These are phyloP conservation scores for Dolichopus griseipennis DNA, from an alignment of 2,888 invertebrate genomes.

Conservation along the genomic window DNA sequence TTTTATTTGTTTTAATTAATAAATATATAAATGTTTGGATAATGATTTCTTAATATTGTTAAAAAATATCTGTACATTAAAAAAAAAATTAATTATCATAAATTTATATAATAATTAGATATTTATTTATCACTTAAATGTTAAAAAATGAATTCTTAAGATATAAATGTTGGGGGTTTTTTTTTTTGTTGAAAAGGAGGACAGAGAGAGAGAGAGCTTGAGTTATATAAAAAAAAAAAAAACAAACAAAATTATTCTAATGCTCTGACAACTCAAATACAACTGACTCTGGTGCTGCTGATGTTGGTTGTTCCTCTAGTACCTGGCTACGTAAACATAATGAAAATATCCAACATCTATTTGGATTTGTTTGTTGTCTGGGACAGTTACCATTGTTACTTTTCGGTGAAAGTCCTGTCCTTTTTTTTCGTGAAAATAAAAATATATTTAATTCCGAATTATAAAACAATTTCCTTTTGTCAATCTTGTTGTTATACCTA, in stretches of 20 bases:
- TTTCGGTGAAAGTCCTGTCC: conserved; percentile 20
- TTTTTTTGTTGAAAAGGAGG: no score
- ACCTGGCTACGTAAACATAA: conserved; percentile 42
- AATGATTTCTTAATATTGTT: no score
- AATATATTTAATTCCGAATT: conserved; percentile 7
- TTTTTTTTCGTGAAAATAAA: conserved; percentile 6
- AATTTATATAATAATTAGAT: no score
- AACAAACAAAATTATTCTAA: conserved; percentile 26
- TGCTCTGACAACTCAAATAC: conserved; percentile 45
- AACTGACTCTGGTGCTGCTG: conserved; percentile 44
- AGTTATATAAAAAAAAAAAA: background rate
- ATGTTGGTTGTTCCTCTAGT: conserved; percentile 41
- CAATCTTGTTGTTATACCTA: conserved; percentile 30
- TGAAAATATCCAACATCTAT: conserved; percentile 33
- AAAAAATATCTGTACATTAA: no score
- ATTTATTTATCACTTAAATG: no score
- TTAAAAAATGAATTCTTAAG: no score
- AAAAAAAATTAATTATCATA: no score
- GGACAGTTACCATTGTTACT: conserved; percentile 17
- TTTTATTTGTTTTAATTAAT: no score
- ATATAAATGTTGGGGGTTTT: no score
- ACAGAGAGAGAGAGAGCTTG: no score
- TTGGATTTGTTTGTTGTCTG: conserved; percentile 21
- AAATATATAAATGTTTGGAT: no score
- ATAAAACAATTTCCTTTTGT: background rate